Percentiles rank a stretch among this genome's conserved stretches.
phyloP scores from a whole-genome alignment of 1,140 invertebrate genomes.

The Triops longicaudatus region DNA sequence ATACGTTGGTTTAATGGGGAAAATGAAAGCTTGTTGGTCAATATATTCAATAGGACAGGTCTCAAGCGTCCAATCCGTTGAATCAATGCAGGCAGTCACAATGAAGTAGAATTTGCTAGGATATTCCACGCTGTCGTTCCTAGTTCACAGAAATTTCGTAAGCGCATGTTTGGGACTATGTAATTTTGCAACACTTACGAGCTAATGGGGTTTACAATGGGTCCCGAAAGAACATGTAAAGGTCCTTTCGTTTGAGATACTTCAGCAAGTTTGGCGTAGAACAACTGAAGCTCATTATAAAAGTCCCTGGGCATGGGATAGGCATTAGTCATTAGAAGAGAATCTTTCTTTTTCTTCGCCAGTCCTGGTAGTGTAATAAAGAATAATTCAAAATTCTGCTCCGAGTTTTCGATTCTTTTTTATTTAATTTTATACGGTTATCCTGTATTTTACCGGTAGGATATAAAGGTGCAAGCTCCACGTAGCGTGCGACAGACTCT shows the following conservation, averaged over 20 bases:
- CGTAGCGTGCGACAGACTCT: background rate
- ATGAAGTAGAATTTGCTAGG: conserved; percentile 16
- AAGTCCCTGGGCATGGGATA: background rate
- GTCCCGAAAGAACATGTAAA: conserved; percentile 23
- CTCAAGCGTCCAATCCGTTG: background rate
- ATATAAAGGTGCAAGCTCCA: background rate
- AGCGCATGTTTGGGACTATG: background rate
- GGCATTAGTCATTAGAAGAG: conserved; percentile 20
- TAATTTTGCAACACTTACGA: background rate
- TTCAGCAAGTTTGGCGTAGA: conserved; percentile 16
- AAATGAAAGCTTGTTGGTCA: conserved; percentile 24
- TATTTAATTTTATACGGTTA: background rate
- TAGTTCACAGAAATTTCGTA: background rate
- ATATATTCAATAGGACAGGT: conserved; percentile 22
- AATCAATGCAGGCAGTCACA: conserved; percentile 23
- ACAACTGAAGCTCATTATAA: background rate
- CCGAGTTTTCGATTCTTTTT: conserved; percentile 1
- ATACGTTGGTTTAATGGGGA: conserved; percentile 16
- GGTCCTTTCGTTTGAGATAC: conserved; percentile 4
- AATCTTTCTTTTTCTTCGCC: background rate
- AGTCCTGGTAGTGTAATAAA: conserved; percentile 13
- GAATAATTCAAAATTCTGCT: background rate
- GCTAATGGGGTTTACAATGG: conserved; percentile 7
- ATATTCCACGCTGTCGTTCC: background rate
- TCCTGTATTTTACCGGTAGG: conserved; percentile 17